Evolutionary conservation across 2,113 vertebrate species (phyloP).

Genomic region (Silurus asotus): DNA sequence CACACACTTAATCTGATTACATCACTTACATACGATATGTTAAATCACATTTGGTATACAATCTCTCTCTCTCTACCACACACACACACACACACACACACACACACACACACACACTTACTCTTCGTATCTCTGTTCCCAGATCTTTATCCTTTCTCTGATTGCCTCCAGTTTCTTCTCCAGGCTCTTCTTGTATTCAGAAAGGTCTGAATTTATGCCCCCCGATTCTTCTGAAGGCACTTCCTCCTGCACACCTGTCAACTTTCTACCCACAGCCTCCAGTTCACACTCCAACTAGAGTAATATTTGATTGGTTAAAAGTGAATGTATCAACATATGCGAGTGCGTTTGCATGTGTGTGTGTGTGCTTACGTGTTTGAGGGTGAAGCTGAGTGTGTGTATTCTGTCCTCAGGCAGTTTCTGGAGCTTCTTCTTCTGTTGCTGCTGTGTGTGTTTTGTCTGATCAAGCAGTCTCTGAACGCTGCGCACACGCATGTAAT

Average conservation of each 20-base stretch:
- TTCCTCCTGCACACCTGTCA: constrained; percentile 34
- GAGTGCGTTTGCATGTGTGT: neutral
- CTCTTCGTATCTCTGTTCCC: constrained; percentile 74
- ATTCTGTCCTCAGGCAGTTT: constrained; percentile 77
- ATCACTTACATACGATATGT: neutral
- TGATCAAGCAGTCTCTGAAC: constrained; percentile 74
- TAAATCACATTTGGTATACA: constrained; percentile 45
- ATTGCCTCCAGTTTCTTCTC: constrained; percentile 70
- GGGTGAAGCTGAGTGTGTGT: constrained; percentile 68
- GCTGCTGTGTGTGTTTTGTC: constrained; percentile 67
- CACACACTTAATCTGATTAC: constrained; percentile 43
- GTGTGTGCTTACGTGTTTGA: constrained; percentile 77
- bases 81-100: constrained; percentile 1
- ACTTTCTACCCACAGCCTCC: constrained; percentile 55
- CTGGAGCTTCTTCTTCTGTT: constrained; percentile 71
- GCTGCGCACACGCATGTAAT: constrained; percentile 82
- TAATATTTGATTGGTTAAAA: neutral
- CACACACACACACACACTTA: constrained; percentile 56
- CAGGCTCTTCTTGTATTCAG: constrained; percentile 47
- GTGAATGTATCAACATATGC: neutral
- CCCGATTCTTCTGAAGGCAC: constrained; percentile 50
- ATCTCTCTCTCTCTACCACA: neutral
- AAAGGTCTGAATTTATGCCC: constrained; percentile 39
- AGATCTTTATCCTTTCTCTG: constrained; percentile 69
- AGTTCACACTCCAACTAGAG: constrained; percentile 73